Conservation (phyloP, 2,888 invertebrate species). For the Heteropelma amictum region DNA sequence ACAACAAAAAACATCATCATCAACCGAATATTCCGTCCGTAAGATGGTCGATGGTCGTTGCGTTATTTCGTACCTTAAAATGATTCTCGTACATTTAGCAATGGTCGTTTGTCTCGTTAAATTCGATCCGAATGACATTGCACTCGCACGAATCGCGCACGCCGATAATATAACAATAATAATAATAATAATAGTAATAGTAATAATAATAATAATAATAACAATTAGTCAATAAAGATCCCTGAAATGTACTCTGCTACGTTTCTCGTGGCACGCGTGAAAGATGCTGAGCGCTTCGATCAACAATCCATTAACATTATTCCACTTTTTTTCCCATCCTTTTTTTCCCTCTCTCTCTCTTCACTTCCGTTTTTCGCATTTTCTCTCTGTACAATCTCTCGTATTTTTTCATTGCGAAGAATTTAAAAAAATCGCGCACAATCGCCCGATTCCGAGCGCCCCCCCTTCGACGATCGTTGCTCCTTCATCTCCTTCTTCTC, state of each 20-base stretch:
- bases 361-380: neutral
- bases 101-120: slow-evolving; percentile 5
- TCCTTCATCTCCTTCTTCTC: too few relatives aligned
- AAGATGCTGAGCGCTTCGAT: slow-evolving; percentile 62
- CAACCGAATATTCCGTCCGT: too few relatives aligned
- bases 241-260: slow-evolving; percentile 71
- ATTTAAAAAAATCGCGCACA: too few relatives aligned
- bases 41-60: too few relatives aligned
- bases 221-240: slow-evolving; percentile 76
- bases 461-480: too few relatives aligned
- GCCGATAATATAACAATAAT: slow-evolving; percentile 52
- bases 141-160: slow-evolving; percentile 47
- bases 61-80: too few relatives aligned
- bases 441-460: neutral
- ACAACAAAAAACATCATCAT: too few relatives aligned
- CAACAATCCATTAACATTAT: slow-evolving; percentile 61
- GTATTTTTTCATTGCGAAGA: too few relatives aligned
- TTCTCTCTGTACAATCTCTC: neutral
- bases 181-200: slow-evolving; percentile 46
- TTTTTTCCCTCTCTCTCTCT: neutral
- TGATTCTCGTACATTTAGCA: neutral
- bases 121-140: slow-evolving; percentile 21
- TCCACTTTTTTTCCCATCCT: slow-evolving; percentile 6
- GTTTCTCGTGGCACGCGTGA: slow-evolving; percentile 67
- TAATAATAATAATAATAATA: slow-evolving; percentile 51